Conservation (phyloP, 2,113 vertebrate species). For the Sebastes fasciatus region DNA sequence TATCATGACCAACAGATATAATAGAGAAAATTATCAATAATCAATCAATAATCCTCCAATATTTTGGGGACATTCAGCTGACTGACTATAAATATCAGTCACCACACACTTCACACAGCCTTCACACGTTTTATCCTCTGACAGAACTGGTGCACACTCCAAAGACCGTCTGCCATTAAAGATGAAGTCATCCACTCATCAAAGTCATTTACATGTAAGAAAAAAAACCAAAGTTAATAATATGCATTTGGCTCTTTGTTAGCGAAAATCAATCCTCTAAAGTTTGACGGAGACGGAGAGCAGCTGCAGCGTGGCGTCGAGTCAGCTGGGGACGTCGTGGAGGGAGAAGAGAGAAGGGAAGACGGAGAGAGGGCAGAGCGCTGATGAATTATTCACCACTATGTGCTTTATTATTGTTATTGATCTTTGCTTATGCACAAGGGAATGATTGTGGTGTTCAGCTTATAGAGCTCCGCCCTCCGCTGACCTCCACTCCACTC, state of each 20-base stretch:
- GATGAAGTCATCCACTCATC: conserved; percentile 6
- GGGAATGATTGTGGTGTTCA: conserved; percentile 76
- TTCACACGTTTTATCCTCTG: conserved; percentile 13
- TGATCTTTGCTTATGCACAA: conserved; percentile 73
- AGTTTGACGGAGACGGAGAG: conserved; percentile 8
- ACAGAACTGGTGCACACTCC: conserved; percentile 41
- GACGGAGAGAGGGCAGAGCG: conserved; percentile 30
- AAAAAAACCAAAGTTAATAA: conserved; percentile 15
- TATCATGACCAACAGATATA: background rate
- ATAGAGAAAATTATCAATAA: background rate
- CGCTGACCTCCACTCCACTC: conserved; percentile 74
- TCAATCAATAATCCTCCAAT: background rate
- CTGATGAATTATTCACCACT: conserved; percentile 82
- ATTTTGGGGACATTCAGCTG: background rate
- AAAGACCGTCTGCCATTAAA: conserved; percentile 8
- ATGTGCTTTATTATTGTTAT: conserved; percentile 79
- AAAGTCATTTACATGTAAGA: conserved; percentile 8
- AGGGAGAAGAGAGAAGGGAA: conserved; percentile 55
- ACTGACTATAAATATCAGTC: conserved; percentile 12
- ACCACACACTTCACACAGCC: conserved; percentile 13
- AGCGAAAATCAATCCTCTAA: conserved; percentile 13
- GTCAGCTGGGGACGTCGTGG: conserved; percentile 52
- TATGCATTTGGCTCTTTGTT: conserved; percentile 31
- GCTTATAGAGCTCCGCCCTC: conserved; percentile 78
- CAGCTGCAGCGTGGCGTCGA: conserved; percentile 17